Base-by-base conservation (phyloP, 2,113 vertebrate genomes). In the Pycnonotus jocosus region DNA sequence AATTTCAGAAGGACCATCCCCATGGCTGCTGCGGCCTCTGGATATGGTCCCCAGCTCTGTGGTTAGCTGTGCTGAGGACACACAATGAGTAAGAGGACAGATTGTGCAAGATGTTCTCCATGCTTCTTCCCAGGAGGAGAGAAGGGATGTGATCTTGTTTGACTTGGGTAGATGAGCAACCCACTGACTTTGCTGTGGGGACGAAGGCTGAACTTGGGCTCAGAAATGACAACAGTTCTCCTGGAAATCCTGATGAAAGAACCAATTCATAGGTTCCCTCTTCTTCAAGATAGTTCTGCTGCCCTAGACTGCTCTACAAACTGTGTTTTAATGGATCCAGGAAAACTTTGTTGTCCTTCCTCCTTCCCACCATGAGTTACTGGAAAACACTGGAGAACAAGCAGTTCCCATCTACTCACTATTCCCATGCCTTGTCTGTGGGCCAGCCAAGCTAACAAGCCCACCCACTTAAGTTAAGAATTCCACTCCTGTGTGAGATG, bases 171-270 rank as follows among this genome's bases (percentile, higher is more conserved):
- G 69, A 51, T 0, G 0, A 80, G n/a, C 47, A 93, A 83, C 69
- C 51, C 60, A 3, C 61, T 83, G 88, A 71, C 54, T 97, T 94
- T 92, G 51, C 72, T 0, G 0, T 23, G 64, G 78, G 68, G 42
- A 80, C 68, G 51, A 92, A 93, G 73, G 35, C 84, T 79, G 70
- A 90, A 85, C 56, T 84, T 57, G 56, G 85, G 80, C 72, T 65
- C 40, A 45, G 90, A 93, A 95, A 81, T 94, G 90, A 84, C 50
- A 90, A 51, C n/a, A 25, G 68, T 71, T 94, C 82, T 91, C 57
- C 84, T 92, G 82, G 57, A 92, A 90, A 90, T 83, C 47, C 35
- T 56, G 57, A 88, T 96, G 93, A 95, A 97, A 94, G 92, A 95
- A 88, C 78, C 53, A 64, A 90, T 92, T 95, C 93, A 96, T 33